phyloP scores from a whole-genome alignment of 2,797 vertebrate species.

The Anguilla obscura region DNA sequence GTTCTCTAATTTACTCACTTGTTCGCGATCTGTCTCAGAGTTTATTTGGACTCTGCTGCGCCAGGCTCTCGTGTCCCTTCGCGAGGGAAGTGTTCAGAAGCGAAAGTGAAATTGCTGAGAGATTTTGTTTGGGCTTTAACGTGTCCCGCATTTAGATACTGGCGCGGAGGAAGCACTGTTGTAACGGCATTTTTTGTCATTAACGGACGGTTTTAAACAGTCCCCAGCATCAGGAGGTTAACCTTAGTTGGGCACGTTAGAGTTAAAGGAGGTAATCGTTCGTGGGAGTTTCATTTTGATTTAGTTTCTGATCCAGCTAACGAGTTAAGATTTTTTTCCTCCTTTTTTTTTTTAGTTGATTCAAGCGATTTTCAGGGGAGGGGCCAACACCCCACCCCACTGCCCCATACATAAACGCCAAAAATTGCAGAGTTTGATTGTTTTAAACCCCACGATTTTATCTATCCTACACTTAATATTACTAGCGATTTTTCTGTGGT shows the following conservation, averaged over 20 bases:
- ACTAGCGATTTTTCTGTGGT: background rate
- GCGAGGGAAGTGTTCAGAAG: constrained; percentile 21
- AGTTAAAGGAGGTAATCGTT: background rate
- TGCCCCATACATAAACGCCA: background rate
- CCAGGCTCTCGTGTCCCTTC: background rate
- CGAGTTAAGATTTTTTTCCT: background rate
- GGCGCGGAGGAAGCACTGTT: background rate
- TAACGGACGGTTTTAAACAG: background rate
- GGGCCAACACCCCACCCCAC: constrained; percentile 9
- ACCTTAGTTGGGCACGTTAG: background rate
- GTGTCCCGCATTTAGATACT: background rate
- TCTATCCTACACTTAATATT: too few relatives aligned
- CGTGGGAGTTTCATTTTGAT: background rate
- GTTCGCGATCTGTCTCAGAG: background rate
- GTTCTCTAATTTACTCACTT: background rate
- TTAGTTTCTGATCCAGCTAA: background rate
- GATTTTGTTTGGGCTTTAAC: background rate
- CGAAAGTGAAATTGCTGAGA: constrained; percentile 38
- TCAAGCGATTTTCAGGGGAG: constrained; percentile 28
- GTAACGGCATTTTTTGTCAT: background rate
- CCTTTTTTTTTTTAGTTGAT: constrained; percentile 8
- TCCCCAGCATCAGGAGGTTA: background rate
- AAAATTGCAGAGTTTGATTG: background rate
- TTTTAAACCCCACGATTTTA: background rate
- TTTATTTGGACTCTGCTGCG: background rate